Conservation (phyloP, 2,797 vertebrate species). For the Stomatorhinus walkeri region DNA sequence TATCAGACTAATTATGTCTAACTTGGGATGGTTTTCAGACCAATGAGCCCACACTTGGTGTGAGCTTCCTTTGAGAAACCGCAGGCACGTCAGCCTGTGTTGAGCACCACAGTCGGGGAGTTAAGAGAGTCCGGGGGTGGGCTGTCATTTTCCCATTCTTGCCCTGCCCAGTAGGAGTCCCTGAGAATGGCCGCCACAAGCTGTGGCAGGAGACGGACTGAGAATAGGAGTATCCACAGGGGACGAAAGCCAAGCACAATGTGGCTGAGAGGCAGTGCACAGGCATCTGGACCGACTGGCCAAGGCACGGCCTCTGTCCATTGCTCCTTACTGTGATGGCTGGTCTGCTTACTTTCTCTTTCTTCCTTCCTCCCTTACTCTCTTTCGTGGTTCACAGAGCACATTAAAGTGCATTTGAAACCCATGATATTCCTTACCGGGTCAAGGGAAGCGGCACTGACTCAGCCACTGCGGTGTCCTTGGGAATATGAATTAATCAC, state of each 20-base stretch:
- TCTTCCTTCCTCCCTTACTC: not conserved
- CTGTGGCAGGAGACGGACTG: not conserved
- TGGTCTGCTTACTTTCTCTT: not conserved
- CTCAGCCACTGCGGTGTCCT: conserved; percentile 22
- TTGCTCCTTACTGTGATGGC: not conserved
- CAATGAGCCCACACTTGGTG: not conserved
- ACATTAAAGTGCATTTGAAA: conserved; percentile 7
- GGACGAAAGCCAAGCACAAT: conserved; percentile 19
- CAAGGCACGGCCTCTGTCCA: not conserved
- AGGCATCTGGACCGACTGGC: not conserved
- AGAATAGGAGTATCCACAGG: conserved; percentile 26
- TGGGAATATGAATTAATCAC: conserved; percentile 34
- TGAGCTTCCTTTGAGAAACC: not conserved
- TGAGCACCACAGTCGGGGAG: not conserved
- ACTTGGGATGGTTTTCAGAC: not conserved
- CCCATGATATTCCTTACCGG: conserved; percentile 14
- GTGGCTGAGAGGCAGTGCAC: not conserved
- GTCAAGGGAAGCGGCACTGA: conserved; percentile 23
- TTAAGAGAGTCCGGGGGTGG: not conserved
- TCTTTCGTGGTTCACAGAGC: not conserved
- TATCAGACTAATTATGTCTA: not conserved
- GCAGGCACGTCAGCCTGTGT: not conserved
- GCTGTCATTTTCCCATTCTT: conserved; percentile 18
- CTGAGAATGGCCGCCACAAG: conserved; percentile 26
- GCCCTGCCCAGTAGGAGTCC: conserved; percentile 21